Percentiles rank a stretch among this genome's conserved stretches.
Evolutionary conservation across 2,888 invertebrate genomes (phyloP).

Genomic region (Drosophila borealis): DNA sequence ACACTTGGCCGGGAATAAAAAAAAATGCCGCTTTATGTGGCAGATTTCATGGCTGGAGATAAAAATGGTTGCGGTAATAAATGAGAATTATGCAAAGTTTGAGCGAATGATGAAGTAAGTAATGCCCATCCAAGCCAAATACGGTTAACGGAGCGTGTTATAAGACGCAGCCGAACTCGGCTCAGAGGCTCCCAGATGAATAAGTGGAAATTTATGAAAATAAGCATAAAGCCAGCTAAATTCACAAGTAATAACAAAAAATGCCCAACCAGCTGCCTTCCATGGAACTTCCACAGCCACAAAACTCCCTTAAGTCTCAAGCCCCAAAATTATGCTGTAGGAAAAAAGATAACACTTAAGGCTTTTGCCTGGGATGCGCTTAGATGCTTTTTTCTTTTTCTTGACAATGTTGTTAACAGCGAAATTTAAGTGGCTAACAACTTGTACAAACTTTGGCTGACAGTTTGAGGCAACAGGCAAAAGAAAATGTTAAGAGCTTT

Average conservation of each 20-base stretch:
- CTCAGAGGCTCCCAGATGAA: slow-evolving; percentile 53
- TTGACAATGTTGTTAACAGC: slow-evolving; percentile 71
- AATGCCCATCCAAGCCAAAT: slow-evolving; percentile 69
- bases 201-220: slow-evolving; percentile 79
- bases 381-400: slow-evolving; percentile 31
- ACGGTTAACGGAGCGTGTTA: slow-evolving; percentile 79
- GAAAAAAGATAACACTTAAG: slow-evolving; percentile 32
- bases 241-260: slow-evolving; percentile 62
- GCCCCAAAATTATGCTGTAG: slow-evolving; percentile 27
- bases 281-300: slow-evolving; percentile 33
- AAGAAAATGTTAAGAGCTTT: slow-evolving; percentile 47
- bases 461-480: slow-evolving; percentile 50
- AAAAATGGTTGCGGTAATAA: slow-evolving; percentile 76
- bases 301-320: slow-evolving; percentile 45
- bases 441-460: slow-evolving; percentile 68
- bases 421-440: slow-evolving; percentile 77
- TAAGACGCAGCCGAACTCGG: slow-evolving; percentile 55
- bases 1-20: slow-evolving; percentile 70
- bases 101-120: slow-evolving; percentile 77
- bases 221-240: slow-evolving; percentile 57
- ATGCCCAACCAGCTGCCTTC: slow-evolving; percentile 53
- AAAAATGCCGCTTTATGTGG: slow-evolving; percentile 59
- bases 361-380: slow-evolving; percentile 29
- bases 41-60: slow-evolving; percentile 62
- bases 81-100: slow-evolving; percentile 78